Evolutionary conservation across 2,113 vertebrate species (phyloP).

Genomic region (Trematomus loennbergii): DNA sequence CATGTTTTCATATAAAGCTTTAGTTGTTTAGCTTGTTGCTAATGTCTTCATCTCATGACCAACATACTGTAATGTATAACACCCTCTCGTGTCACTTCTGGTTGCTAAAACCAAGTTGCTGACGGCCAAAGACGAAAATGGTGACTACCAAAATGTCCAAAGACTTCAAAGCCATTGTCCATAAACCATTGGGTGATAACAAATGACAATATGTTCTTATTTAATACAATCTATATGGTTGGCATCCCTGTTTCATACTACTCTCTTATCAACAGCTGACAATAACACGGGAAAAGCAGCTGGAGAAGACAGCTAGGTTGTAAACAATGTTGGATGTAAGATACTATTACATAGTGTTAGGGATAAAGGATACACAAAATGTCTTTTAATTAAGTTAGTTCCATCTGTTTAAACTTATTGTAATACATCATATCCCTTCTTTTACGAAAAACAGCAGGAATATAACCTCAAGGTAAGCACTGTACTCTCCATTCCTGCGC

Average conservation of each 20-base stretch:
- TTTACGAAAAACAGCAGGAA: background rate
- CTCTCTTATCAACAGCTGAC: too few species aligned
- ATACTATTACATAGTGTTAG: background rate
- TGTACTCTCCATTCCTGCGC: background rate
- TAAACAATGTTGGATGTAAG: background rate
- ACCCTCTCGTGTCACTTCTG: too few species aligned
- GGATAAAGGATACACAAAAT: background rate
- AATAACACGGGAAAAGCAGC: too few species aligned
- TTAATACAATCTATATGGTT: too few species aligned
- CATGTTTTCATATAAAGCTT: background rate
- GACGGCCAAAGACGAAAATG: too few species aligned
- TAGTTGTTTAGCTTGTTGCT: background rate
- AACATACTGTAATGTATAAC: too few species aligned
- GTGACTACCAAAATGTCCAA: too few species aligned
- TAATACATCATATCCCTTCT: background rate
- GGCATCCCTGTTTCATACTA: too few species aligned
- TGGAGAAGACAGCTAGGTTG: background rate
- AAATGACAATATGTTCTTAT: too few species aligned
- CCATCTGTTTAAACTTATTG: background rate
- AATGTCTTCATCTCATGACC: background rate
- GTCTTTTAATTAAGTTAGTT: background rate
- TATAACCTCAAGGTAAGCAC: constrained; percentile 5
- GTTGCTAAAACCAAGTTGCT: too few species aligned
- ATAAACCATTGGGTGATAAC: too few species aligned
- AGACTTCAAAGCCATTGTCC: too few species aligned